Evolutionary conservation across 1,140 invertebrate genomes (phyloP).

Genomic region (Diuraphis noxia): DNA sequence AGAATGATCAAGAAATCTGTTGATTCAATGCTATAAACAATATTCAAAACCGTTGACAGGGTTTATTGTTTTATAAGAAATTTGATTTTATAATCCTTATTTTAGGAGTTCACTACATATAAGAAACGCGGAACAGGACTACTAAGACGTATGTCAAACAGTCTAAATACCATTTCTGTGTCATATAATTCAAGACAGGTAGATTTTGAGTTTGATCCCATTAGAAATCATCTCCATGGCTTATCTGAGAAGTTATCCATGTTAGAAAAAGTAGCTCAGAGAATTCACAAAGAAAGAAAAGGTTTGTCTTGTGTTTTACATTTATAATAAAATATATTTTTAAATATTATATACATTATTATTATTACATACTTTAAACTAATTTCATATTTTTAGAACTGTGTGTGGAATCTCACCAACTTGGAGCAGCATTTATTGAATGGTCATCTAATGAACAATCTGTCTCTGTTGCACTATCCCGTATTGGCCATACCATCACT

Average conservation of each 20-base stretch:
- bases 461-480: conserved; percentile 17
- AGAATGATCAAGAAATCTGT: not conserved
- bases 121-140: conserved; percentile 53
- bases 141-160: conserved; percentile 54
- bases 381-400: conserved; percentile 19
- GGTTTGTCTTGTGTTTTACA: conserved; percentile 1
- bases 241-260: conserved; percentile 53
- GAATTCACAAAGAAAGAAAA: conserved; percentile 55
- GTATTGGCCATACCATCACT: conserved; percentile 41
- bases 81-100: conserved; percentile 1
- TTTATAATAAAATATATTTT: not conserved
- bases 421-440: conserved; percentile 42
- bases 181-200: conserved; percentile 53
- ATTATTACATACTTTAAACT: no score
- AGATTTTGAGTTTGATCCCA: conserved; percentile 54
- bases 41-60: not conserved
- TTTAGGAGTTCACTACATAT: conserved; percentile 54
- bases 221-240: conserved; percentile 47
- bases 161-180: conserved; percentile 54
- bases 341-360: no score
- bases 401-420: conserved; percentile 49
- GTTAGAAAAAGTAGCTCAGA: conserved; percentile 53
- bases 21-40: not conserved
- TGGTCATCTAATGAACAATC: conserved; percentile 48
- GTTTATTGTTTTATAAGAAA: not conserved